Conservation (phyloP, 2,888 invertebrate species). For the Eucera pruinosa region DNA sequence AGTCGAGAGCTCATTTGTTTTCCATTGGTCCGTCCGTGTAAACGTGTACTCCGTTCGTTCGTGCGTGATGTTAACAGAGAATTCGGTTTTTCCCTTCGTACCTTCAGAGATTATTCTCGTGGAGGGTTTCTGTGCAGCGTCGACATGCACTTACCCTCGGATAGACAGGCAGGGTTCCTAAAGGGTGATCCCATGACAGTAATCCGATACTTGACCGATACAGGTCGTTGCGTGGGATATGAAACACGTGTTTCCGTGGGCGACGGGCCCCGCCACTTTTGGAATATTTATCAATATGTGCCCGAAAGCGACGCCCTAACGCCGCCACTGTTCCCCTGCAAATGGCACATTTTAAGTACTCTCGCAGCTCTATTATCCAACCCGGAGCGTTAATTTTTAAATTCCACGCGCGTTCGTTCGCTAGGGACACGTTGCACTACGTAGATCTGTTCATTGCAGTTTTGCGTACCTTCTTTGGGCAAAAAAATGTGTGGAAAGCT, state of each 20-base stretch:
- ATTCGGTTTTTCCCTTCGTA: constrained; percentile 64
- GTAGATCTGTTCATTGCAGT: neutral
- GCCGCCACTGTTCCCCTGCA: neutral
- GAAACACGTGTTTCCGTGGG: constrained; percentile 72
- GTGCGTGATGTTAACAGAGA: constrained; percentile 59
- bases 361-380: neutral
- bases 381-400: constrained; percentile 1
- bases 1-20: constrained; percentile 21
- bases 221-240: constrained; percentile 71
- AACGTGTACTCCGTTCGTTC: constrained; percentile 37
- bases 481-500: neutral
- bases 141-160: constrained; percentile 69
- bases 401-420: neutral
- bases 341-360: constrained; percentile 17
- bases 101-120: constrained; percentile 66
- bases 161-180: constrained; percentile 65
- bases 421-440: neutral
- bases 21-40: constrained; percentile 29
- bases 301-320: constrained; percentile 29
- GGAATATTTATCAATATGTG: constrained; percentile 63
- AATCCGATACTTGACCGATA: constrained; percentile 75
- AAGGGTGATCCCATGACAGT: constrained; percentile 76
- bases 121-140: constrained; percentile 72
- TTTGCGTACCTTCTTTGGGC: neutral
- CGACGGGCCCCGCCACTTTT: constrained; percentile 54